These are phyloP conservation scores for Thereva nobilitata DNA, from an alignment of 2,888 invertebrate species.

Conservation along the genomic window DNA sequence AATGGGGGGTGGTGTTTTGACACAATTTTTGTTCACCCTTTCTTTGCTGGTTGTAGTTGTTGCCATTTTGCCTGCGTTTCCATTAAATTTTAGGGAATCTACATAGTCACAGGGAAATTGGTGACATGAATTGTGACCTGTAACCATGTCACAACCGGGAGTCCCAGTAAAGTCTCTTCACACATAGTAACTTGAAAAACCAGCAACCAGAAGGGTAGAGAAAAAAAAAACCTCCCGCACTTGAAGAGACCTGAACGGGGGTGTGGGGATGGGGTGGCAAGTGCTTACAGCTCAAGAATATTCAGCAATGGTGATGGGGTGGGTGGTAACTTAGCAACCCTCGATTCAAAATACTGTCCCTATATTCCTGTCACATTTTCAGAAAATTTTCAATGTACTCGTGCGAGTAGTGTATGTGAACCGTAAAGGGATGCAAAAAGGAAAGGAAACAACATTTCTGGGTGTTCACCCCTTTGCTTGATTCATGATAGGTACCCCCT, in stretches of 20 bases:
- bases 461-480: slow-evolving; percentile 30
- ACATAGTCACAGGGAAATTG: slow-evolving; percentile 34
- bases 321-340: slow-evolving; percentile 35
- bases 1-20: slow-evolving; percentile 1
- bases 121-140: slow-evolving; percentile 40
- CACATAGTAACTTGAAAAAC: too few species aligned
- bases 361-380: slow-evolving; percentile 32
- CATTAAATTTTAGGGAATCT: slow-evolving; percentile 25
- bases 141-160: slow-evolving; percentile 37
- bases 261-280: background rate
- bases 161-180: too few species aligned
- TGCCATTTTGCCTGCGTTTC: background rate
- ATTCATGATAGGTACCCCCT: slow-evolving; percentile 4
- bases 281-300: background rate
- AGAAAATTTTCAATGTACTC: slow-evolving; percentile 22
- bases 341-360: slow-evolving; percentile 15
- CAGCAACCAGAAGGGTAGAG: too few species aligned
- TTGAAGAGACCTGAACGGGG: slow-evolving; percentile 6
- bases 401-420: slow-evolving; percentile 21
- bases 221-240: background rate
- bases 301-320: slow-evolving; percentile 15
- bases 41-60: background rate
- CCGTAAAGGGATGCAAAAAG: background rate
- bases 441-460: slow-evolving; percentile 20
- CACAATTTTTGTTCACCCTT: slow-evolving; percentile 31